phyloP scores from a whole-genome alignment of 1,140 invertebrate genomes.

The Drosophila pseudoobscura region DNA sequence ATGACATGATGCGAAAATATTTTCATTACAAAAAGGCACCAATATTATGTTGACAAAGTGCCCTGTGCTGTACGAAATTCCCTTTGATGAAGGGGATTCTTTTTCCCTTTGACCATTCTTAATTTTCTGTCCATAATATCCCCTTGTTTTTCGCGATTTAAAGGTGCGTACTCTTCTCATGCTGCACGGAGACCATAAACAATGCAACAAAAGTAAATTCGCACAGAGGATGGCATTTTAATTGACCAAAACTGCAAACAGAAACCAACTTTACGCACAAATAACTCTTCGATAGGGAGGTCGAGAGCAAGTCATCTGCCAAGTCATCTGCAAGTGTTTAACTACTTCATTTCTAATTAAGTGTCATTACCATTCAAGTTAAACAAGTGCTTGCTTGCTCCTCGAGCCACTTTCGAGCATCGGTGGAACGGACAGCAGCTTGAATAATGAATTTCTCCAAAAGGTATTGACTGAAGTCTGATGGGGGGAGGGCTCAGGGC shows the following conservation, averaged over 20 bases:
- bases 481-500: too few relatives aligned
- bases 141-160: not conserved
- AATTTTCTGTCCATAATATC: too few relatives aligned
- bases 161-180: too few relatives aligned
- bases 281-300: conserved; percentile 19
- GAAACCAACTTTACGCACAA: conserved; percentile 63
- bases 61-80: too few relatives aligned
- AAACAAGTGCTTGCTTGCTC: conserved; percentile 34
- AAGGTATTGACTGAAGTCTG: too few relatives aligned
- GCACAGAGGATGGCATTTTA: not conserved
- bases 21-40: conserved; percentile 7
- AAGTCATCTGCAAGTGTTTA: conserved; percentile 35
- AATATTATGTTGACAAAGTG: conserved; percentile 6
- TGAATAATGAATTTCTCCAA: too few relatives aligned
- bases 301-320: not conserved
- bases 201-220: not conserved
- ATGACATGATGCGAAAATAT: conserved; percentile 12
- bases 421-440: too few relatives aligned
- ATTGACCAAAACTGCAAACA: conserved; percentile 1
- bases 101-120: too few relatives aligned
- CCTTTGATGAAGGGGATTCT: not conserved
- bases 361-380: conserved; percentile 48
- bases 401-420: not conserved
- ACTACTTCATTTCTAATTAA: conserved; percentile 68
- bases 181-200: too few relatives aligned